These are phyloP conservation scores for Sus cebifrons DNA, from an alignment of 2,797 vertebrate genomes.

Conservation along the genomic window DNA sequence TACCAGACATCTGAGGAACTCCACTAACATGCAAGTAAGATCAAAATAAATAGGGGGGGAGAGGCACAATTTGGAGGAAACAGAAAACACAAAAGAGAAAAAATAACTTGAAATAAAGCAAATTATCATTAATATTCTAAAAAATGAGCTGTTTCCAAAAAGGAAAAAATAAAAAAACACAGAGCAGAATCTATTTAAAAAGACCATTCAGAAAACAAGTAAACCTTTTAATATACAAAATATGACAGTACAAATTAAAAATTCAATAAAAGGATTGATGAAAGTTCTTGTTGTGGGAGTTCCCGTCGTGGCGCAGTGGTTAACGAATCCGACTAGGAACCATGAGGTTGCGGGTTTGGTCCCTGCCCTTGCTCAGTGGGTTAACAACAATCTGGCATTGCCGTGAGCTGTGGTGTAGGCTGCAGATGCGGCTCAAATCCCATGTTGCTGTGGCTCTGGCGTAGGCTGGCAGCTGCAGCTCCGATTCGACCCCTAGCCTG, in stretches of 20 bases:
- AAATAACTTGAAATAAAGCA: not conserved
- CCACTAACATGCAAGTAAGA: constrained; percentile 9
- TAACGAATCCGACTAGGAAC: no score
- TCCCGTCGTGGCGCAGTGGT: no score
- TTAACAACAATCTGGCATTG: no score
- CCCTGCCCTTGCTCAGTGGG: no score
- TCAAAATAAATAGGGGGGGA: not conserved
- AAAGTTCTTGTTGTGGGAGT: no score
- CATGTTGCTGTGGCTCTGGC: no score
- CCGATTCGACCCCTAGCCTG: no score
- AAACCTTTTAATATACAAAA: constrained; percentile 34
- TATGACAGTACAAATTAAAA: not conserved
- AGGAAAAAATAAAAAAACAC: not conserved
- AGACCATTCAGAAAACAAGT: not conserved
- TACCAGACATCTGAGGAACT: constrained; percentile 36
- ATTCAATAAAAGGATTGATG: not conserved
- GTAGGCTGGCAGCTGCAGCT: no score
- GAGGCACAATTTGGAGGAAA: not conserved
- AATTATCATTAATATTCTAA: constrained; percentile 33
- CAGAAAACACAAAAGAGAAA: not conserved
- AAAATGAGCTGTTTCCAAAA: constrained; percentile 42
- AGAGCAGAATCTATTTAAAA: constrained; percentile 16
- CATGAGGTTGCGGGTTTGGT: no score
- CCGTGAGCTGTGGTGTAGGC: no score
- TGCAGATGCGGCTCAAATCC: no score